Percentiles rank a stretch among this genome's conserved stretches.
These are phyloP conservation scores for Eclectus roratus DNA, from an alignment of 2,113 vertebrate genomes.

Conservation along the genomic window DNA sequence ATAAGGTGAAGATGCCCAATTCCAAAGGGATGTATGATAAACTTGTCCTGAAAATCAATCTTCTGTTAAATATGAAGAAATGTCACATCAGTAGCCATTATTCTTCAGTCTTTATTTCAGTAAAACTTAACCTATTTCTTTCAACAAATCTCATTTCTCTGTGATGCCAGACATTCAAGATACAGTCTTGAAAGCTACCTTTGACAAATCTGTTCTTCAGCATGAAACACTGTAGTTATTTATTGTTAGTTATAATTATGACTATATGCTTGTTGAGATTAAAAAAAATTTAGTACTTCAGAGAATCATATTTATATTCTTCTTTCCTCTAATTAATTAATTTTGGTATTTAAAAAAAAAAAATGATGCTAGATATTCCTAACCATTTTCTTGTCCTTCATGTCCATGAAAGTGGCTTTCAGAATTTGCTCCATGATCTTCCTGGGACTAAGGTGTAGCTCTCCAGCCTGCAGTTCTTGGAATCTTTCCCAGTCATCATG, in stretches of 20 bases:
- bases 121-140: not conserved
- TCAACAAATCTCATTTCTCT: not conserved
- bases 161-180: not conserved
- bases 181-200: not conserved
- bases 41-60: not conserved
- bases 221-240: not conserved
- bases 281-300: not conserved
- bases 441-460: not conserved
- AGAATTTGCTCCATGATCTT: not conserved
- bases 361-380: not conserved
- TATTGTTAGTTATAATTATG: not conserved
- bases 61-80: not conserved
- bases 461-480: not conserved
- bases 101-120: not conserved
- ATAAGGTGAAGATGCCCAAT: not conserved
- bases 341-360: not conserved
- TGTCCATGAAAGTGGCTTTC: not conserved
- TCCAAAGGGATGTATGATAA: not conserved
- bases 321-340: not conserved
- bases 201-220: not conserved
- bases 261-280: not conserved
- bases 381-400: not conserved
- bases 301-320: not conserved
- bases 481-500: not conserved
- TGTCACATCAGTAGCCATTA: not conserved